Evolutionary conservation across 2,113 vertebrate genomes (phyloP), one percentile per base, ranked within the genome.

Genomic region (Protomyctophum bolini): DNA sequence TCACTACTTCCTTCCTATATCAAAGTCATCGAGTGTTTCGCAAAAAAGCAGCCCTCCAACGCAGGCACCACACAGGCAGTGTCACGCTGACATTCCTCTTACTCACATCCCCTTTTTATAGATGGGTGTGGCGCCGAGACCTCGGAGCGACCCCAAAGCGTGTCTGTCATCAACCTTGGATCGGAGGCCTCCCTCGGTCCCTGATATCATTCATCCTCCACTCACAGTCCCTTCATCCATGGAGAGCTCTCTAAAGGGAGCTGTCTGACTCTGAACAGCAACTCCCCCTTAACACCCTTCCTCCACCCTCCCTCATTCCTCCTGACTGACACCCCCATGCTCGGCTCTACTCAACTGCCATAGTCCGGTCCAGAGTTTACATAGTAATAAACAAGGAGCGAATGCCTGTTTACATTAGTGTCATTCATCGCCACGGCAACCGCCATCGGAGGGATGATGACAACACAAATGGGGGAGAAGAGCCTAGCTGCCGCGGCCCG

Each of bases 341-440:
- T 85, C 82, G 82, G 75, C 83, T 73, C 73, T 55, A 63, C 33
- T 41, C 50, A 29, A 64, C 10, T 12, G 1, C 21, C 63, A n/a
- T 9, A 6, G 64, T 72, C 65, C 10, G 10, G n/a, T 52, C 63
- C 48, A 50, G 46, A 56, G 76, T 79, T 68, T 76, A 83, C 76
- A 76, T 64, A 66, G 66, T 72, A 81, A 84, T 87, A 89, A 89
- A 88, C 84, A 87, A 59, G 65, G 66, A 66, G 67, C 72, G 65
- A 61, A 12, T 29, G 28, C 64, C 51, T 79, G 88, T 90, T 90
- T 88, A 90, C 69, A 79, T 85, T 85, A 81, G 77, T 50, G n/a
- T 70, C 45, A 72, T 86, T 76, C 83, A 66, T 82, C 70, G 60
- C 57, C 76, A n/a, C 45, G 61, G 56, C 66, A 58, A 45, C 45